A percentile compares a stretch with the other conserved stretches of the same genome.
phyloP scores from a whole-genome alignment of 2,797 vertebrate species.

The Prionace glauca region DNA sequence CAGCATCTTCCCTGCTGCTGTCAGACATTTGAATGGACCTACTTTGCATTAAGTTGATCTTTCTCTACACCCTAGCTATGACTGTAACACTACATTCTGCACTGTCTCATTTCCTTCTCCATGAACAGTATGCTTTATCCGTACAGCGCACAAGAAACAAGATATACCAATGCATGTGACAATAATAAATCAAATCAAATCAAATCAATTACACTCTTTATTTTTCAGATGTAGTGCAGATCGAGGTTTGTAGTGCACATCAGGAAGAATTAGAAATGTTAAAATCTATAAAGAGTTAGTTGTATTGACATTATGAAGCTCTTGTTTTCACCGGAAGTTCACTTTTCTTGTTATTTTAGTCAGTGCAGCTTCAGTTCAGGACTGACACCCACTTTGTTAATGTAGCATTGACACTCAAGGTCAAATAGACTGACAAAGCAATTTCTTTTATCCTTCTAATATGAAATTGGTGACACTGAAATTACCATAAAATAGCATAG shows the following conservation, averaged over 20 bases:
- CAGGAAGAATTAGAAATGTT: not conserved
- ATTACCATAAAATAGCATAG: conserved; percentile 16
- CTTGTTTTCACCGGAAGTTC: not conserved
- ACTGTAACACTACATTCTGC: too few relatives aligned
- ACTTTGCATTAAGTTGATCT: too few relatives aligned
- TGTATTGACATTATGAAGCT: not conserved
- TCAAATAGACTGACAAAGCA: not conserved
- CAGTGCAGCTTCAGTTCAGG: too few relatives aligned
- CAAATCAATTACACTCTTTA: not conserved
- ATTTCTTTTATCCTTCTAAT: not conserved
- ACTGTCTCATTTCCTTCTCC: too few relatives aligned
- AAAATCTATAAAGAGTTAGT: not conserved
- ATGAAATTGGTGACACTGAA: not conserved
- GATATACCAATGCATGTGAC: too few relatives aligned
- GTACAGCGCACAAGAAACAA: too few relatives aligned
- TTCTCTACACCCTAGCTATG: too few relatives aligned
- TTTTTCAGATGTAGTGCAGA: not conserved
- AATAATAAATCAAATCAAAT: too few relatives aligned
- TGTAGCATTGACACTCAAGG: not conserved
- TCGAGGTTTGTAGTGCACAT: not conserved
- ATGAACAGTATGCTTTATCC: too few relatives aligned
- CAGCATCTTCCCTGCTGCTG: too few relatives aligned
- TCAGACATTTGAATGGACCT: too few relatives aligned
- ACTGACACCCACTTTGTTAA: not conserved
- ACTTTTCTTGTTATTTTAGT: not conserved